These are phyloP conservation scores for Willisornis vidua DNA, from an alignment of 2,113 vertebrate genomes.

Conservation along the genomic window DNA sequence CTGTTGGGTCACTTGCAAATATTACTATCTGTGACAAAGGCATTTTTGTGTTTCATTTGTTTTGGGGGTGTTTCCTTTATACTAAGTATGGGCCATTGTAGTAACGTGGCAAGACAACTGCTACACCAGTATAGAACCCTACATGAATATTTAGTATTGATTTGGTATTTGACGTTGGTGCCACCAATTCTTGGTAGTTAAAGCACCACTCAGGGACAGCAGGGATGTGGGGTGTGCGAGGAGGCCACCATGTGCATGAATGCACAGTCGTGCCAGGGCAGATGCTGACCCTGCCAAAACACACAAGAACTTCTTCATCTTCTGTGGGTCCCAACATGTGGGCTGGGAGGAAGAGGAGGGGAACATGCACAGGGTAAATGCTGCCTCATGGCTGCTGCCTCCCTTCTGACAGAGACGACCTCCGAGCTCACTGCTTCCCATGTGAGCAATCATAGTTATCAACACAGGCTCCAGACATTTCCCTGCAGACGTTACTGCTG, in stretches of 20 bases:
- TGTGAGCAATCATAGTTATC: not conserved
- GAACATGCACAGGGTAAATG: not conserved
- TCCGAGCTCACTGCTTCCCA: rapidly evolving
- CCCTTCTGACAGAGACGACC: not conserved
- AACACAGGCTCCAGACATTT: rapidly evolving
- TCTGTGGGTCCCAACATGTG: not conserved
- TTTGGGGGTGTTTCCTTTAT: not conserved
- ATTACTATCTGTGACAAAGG: not conserved
- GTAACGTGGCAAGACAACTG: not conserved
- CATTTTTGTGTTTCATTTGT: not conserved
- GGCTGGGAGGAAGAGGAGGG: not conserved
- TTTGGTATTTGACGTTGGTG: not conserved
- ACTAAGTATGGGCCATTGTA: not conserved
- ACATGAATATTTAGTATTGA: rapidly evolving
- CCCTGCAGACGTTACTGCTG: not conserved
- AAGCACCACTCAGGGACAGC: not conserved
- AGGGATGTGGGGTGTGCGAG: not conserved
- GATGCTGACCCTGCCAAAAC: not conserved
- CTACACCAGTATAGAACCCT: rapidly evolving
- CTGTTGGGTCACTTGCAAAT: not conserved
- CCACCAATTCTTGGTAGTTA: rapidly evolving
- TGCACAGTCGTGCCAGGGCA: not conserved
- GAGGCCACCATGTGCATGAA: rapidly evolving
- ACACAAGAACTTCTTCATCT: not conserved
- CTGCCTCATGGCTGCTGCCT: not conserved